Evolutionary conservation across 2,888 invertebrate genomes (phyloP).

Genomic region (Spisula solida): DNA sequence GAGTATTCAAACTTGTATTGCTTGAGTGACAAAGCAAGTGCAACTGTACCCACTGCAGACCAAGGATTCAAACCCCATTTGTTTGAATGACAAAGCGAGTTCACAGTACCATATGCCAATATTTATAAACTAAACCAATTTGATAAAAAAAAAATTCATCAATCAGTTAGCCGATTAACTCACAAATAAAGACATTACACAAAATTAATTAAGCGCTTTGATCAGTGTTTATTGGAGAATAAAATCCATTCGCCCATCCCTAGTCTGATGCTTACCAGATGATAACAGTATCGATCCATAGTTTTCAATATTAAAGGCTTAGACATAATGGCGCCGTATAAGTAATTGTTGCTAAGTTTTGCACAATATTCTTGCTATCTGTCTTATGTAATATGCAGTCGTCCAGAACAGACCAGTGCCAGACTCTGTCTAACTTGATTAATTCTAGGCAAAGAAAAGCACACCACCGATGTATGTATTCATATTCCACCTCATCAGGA

Average conservation of each 20-base stretch:
- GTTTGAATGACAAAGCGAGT: too few species aligned
- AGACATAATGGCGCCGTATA: constrained; percentile 9
- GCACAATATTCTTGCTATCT: neutral
- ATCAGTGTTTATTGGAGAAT: neutral
- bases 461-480: neutral
- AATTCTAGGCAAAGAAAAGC: neutral
- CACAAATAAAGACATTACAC: neutral
- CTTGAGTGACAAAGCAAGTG: too few species aligned
- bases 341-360: constrained; percentile 19
- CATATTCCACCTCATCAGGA: too few species aligned
- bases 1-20: too few species aligned
- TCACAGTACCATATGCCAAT: too few species aligned
- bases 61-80: too few species aligned
- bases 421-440: neutral
- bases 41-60: too few species aligned
- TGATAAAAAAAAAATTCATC: too few species aligned
- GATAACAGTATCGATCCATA: neutral
- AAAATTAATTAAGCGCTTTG: neutral
- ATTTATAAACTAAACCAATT: too few species aligned
- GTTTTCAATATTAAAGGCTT: constrained; percentile 15
- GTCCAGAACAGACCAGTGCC: neutral
- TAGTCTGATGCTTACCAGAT: neutral
- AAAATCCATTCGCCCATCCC: constrained; percentile 5
- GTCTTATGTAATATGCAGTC: neutral
- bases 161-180: neutral